Conservation (phyloP, 1,140 invertebrate species). For the Pollicipes pollicipes region DNA sequence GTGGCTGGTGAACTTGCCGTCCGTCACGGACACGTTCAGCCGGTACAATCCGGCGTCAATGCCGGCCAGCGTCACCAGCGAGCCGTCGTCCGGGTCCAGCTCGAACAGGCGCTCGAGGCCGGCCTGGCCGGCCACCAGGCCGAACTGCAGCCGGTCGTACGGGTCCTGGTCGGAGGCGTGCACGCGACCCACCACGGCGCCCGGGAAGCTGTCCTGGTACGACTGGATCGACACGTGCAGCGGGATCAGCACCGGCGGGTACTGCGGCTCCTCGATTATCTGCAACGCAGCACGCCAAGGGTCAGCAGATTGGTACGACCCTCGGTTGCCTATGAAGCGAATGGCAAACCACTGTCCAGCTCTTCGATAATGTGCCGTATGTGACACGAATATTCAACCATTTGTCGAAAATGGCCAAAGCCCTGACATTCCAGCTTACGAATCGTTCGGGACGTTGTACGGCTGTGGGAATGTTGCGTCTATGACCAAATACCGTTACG, state of each 20-base stretch:
- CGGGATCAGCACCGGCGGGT: slow-evolving; percentile 74
- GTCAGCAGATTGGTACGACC: too few species aligned
- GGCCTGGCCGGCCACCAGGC: slow-evolving; percentile 33
- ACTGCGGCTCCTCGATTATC: slow-evolving; percentile 41
- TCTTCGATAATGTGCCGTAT: too few species aligned
- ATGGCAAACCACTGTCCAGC: too few species aligned
- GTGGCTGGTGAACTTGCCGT: slow-evolving; percentile 35
- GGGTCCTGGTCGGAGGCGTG: slow-evolving; percentile 78
- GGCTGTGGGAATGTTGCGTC: too few species aligned
- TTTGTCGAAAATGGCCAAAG: too few species aligned
- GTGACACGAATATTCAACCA: too few species aligned
- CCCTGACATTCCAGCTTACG: too few species aligned
- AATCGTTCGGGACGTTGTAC: too few species aligned
- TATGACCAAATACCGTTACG: too few species aligned
- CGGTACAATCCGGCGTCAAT: slow-evolving; percentile 73
- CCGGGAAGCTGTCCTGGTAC: slow-evolving; percentile 74
- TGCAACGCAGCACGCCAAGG: too few species aligned
- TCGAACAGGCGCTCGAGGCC: slow-evolving; percentile 46
- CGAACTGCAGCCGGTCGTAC: slow-evolving; percentile 71
- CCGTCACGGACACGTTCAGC: slow-evolving; percentile 38
- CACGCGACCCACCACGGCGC: slow-evolving; percentile 73
- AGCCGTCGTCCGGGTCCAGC: slow-evolving; percentile 58
- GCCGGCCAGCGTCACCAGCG: slow-evolving; percentile 54
- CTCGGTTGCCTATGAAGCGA: too few species aligned
- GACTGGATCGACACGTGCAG: slow-evolving; percentile 73